Conservation (phyloP, 1,140 invertebrate genomes). For the Rhopalosiphum maidis region DNA sequence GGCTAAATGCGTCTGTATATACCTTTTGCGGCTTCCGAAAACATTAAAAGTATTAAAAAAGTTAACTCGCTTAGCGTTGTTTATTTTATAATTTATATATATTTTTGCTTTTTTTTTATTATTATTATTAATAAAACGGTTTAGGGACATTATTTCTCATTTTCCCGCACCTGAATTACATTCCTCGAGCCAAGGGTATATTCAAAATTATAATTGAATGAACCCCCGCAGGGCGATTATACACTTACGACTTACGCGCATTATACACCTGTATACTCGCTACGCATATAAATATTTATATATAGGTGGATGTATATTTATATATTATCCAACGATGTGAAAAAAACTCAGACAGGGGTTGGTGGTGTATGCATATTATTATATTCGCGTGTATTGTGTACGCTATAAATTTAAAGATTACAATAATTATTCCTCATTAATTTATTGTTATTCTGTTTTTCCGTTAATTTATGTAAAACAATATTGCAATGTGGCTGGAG, state of each 20-base stretch:
- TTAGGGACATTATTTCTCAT: not conserved
- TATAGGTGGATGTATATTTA: not conserved
- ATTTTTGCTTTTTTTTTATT: not conserved
- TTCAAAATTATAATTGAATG: conserved; percentile 35
- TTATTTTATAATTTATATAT: conserved; percentile 19
- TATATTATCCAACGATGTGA: not conserved
- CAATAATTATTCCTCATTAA: not conserved
- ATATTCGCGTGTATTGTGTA: not conserved
- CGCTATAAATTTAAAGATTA: not conserved
- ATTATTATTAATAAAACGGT: conserved; percentile 28
- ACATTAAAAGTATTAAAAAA: conserved; percentile 45
- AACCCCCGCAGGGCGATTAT: conserved; percentile 24
- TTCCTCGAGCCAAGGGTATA: not conserved
- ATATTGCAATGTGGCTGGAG: too few relatives aligned
- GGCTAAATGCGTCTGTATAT: not conserved
- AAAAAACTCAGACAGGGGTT: not conserved
- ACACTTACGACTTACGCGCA: not conserved
- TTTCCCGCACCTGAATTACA: conserved; percentile 28
- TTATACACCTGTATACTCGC: not conserved
- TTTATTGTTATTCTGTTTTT: not conserved
- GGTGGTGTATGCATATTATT: not conserved
- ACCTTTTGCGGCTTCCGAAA: conserved; percentile 11
- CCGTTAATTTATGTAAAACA: not conserved
- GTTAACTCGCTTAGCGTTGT: conserved; percentile 28
- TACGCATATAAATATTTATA: not conserved